Conservation (phyloP, 2,888 invertebrate genomes). For the Torymus texanus region DNA sequence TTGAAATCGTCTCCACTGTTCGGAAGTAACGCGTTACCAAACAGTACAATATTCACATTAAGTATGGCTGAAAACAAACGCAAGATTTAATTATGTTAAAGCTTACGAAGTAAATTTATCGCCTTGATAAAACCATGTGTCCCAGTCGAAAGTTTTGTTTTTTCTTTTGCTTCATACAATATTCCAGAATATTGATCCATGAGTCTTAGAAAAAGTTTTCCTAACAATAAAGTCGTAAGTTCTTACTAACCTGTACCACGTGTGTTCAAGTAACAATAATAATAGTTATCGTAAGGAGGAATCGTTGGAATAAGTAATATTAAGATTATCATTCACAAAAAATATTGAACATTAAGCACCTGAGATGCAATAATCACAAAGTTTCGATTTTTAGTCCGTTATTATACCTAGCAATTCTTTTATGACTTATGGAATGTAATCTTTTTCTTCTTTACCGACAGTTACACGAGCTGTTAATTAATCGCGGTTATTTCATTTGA, state of each 20-base stretch:
- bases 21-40: neutral
- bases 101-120: slow-evolving; percentile 11
- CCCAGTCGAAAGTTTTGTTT: neutral
- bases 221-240: slow-evolving; percentile 17
- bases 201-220: neutral
- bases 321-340: neutral
- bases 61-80: slow-evolving; percentile 20
- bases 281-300: neutral
- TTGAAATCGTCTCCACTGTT: neutral
- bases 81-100: neutral
- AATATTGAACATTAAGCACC: slow-evolving; percentile 22
- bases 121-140: slow-evolving; percentile 10
- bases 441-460: slow-evolving; percentile 22
- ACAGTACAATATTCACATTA: slow-evolving; percentile 20
- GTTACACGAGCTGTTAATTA: neutral
- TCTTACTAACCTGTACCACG: slow-evolving; percentile 1
- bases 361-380: slow-evolving; percentile 33
- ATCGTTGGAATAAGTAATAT: slow-evolving; percentile 14
- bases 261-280: slow-evolving; percentile 10
- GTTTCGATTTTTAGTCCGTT: slow-evolving; percentile 22
- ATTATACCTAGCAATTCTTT: slow-evolving; percentile 14
- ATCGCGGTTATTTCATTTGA: too few species aligned
- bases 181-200: too few species aligned
- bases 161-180: neutral
- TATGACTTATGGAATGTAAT: slow-evolving; percentile 34